These are phyloP conservation scores for Bos javanicus DNA, from an alignment of 2,113 vertebrate species.

Conservation along the genomic window DNA sequence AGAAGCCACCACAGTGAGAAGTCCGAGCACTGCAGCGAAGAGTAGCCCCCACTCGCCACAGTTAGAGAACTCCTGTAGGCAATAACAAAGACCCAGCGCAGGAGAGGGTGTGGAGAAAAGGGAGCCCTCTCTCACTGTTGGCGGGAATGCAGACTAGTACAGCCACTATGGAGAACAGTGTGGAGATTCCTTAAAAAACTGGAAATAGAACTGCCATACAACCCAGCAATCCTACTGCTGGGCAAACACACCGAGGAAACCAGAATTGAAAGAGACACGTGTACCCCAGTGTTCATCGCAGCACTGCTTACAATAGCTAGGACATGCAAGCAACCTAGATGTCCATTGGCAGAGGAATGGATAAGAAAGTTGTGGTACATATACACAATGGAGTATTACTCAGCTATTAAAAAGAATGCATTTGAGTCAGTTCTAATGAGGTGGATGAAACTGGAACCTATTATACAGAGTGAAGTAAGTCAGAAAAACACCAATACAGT, in stretches of 20 bases:
- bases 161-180: background rate
- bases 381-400: background rate
- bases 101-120: background rate
- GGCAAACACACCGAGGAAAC: background rate
- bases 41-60: background rate
- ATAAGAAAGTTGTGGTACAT: background rate
- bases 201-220: background rate
- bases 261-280: background rate
- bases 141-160: background rate
- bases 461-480: background rate
- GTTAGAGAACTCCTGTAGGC: background rate
- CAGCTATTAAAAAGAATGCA: background rate
- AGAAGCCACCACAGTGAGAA: background rate
- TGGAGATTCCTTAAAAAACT: background rate
- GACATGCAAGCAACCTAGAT: background rate
- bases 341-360: background rate
- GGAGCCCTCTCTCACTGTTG: background rate
- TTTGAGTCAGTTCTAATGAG: background rate
- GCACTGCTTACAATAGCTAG: background rate
- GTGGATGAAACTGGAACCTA: background rate
- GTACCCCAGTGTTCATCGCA: background rate
- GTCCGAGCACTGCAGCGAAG: rapidly evolving
- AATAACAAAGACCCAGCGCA: background rate
- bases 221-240: background rate
- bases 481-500: background rate